Evolutionary conservation across 2,113 vertebrate species (phyloP).

Genomic region (Eretmochelys imbricata): DNA sequence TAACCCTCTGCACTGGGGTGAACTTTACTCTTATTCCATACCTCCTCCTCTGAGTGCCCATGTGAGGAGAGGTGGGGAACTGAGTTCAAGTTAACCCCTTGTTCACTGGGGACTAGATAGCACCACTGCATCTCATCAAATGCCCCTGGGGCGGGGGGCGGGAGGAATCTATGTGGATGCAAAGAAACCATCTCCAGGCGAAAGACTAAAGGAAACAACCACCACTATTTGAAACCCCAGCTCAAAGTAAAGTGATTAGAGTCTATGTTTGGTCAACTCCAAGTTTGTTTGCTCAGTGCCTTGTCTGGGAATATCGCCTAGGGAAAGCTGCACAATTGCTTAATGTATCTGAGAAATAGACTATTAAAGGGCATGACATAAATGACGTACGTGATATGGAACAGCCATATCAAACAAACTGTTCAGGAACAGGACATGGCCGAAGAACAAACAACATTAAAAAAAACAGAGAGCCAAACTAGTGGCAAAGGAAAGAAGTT

Average conservation of each 20-base stretch:
- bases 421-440: accelerated
- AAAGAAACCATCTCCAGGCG: background rate
- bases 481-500: background rate
- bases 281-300: background rate
- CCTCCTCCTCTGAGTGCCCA: accelerated
- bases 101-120: background rate
- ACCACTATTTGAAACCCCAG: accelerated
- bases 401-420: accelerated
- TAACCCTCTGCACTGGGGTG: background rate
- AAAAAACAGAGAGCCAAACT: accelerated
- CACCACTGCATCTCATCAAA: background rate
- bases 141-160: too few species aligned
- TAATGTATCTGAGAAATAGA: background rate
- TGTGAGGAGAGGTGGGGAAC: background rate
- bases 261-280: accelerated
- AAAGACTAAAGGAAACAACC: background rate
- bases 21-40: accelerated
- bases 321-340: accelerated
- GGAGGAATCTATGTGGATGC: background rate
- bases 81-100: background rate
- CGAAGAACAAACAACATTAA: accelerated
- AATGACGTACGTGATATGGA: background rate
- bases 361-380: accelerated
- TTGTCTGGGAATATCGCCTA: accelerated
- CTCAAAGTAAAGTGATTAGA: background rate